Evolutionary conservation across 30 jellyfish, hydroid and myxozoan genomes (phyloP), one percentile per base, ranked within the genome.

Genomic region (Turritopsis rubra): DNA sequence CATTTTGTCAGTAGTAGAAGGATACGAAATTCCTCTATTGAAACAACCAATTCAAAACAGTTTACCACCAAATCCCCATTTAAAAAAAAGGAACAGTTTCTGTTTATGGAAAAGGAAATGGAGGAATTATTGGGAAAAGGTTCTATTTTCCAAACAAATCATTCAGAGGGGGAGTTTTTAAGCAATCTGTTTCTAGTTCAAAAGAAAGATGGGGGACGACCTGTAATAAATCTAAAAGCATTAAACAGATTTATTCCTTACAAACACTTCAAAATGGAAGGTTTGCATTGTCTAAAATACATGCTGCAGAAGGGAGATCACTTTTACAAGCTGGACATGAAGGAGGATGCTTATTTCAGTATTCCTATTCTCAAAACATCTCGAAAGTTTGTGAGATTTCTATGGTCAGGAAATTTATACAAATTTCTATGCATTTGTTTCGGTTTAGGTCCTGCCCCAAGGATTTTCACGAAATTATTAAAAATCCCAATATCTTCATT

Each of bases 381-480:
- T 54, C 72, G n/a, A 54, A 18, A 54, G 19, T 54, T 54, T 54
- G 72, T 54, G 72, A 54, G 72, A n/a, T 54, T 54, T n/a, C 19
- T 16, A 54, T 54, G 72, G 72, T 18, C 18, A 54, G n/a, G 72
- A 18, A 54, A 54, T n/a, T n/a, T 16, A n/a, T 54, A 54, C n/a
- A 18, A n/a, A n/a, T n/a, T n/a, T n/a, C n/a, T n/a, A n/a, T n/a
- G n/a, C n/a, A n/a, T n/a, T n/a, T n/a, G n/a, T n/a, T 54, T 54
- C n/a, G 72, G 72, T n/a, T 54, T 54, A 54, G 72, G 72, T n/a
- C 72, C n/a, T 16, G 72, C n/a, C 72, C 72, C 72, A 54, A 54
- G 18, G n/a, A 54, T 54, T 54, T 54, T 54, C 18, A 18, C 18
- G n/a, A 54, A 54, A 16, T 54, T 16, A 16, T 54, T 16, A 54